A percentile compares a stretch with the other conserved stretches of the same genome.
Evolutionary conservation across 2,797 vertebrate species (phyloP).

Genomic region (Hypotaenidia philippensis): DNA sequence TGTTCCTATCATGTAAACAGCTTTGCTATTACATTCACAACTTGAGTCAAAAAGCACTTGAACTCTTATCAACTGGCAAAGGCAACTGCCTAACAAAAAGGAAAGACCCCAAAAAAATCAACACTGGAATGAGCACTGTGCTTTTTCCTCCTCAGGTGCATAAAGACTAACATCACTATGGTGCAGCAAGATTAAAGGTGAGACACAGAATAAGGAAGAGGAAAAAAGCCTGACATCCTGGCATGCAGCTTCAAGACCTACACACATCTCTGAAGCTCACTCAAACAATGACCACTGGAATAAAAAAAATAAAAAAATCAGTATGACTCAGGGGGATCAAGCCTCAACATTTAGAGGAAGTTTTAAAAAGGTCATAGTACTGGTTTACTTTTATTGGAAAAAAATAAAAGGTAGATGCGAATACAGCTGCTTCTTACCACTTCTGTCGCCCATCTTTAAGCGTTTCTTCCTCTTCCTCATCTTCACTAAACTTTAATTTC

Average conservation of each 20-base stretch:
- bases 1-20: slow-evolving; percentile 75
- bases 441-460: slow-evolving; percentile 86
- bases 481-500: slow-evolving; percentile 97
- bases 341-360: not conserved
- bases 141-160: not conserved
- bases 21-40: not conserved
- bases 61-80: not conserved
- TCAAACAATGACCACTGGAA: not conserved
- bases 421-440: slow-evolving; percentile 81
- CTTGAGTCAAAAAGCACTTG: not conserved
- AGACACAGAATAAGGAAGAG: not conserved
- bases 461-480: slow-evolving; percentile 94
- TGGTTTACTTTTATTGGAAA: not conserved
- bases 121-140: not conserved
- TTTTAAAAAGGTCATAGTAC: not conserved
- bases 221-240: not conserved
- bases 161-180: not conserved
- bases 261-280: not conserved
- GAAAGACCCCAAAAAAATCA: not conserved
- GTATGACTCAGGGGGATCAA: not conserved
- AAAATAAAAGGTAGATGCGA: not conserved
- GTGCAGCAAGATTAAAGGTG: not conserved
- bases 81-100: not conserved
- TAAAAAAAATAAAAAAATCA: not conserved
- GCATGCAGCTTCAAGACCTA: not conserved